A percentile compares a stretch with the other conserved stretches of the same genome.
phyloP scores from a whole-genome alignment of 2,888 invertebrate genomes.

The Ceratothoa steindachneri region DNA sequence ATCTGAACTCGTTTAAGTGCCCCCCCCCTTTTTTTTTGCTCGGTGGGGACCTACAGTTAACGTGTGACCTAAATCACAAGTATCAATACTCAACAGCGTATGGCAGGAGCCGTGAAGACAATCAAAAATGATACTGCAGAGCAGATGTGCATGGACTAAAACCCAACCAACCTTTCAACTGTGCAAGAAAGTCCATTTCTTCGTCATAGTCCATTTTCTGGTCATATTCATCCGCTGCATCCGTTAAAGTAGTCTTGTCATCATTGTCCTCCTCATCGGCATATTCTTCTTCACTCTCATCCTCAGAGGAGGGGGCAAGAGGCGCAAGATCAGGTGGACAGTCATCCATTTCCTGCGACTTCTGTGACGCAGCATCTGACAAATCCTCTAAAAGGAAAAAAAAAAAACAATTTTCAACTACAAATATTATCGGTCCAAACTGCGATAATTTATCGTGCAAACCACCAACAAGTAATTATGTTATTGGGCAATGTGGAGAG shows the following conservation, averaged over 20 bases:
- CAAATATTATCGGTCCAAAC: too few relatives aligned
- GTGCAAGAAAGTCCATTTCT: conserved; percentile 71
- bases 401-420: neutral
- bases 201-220: conserved; percentile 67
- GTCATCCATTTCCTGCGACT: neutral
- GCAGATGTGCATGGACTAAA: too few relatives aligned
- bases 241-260: conserved; percentile 57
- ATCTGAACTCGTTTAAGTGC: too few relatives aligned
- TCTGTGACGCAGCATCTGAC: neutral
- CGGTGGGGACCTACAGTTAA: too few relatives aligned
- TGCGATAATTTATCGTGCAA: too few relatives aligned
- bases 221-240: conserved; percentile 70
- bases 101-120: too few relatives aligned
- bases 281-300: conserved; percentile 51
- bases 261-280: conserved; percentile 63
- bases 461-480: too few relatives aligned
- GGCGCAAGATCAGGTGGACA: neutral
- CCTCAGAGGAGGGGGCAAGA: neutral
- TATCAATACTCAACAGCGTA: too few relatives aligned
- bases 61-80: too few relatives aligned
- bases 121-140: too few relatives aligned
- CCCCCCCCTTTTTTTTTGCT: too few relatives aligned
- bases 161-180: conserved; percentile 64
- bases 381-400: neutral
- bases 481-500: too few relatives aligned